phyloP scores from a whole-genome alignment of 2,888 invertebrate genomes.

The Eristalinus sepulchralis region DNA sequence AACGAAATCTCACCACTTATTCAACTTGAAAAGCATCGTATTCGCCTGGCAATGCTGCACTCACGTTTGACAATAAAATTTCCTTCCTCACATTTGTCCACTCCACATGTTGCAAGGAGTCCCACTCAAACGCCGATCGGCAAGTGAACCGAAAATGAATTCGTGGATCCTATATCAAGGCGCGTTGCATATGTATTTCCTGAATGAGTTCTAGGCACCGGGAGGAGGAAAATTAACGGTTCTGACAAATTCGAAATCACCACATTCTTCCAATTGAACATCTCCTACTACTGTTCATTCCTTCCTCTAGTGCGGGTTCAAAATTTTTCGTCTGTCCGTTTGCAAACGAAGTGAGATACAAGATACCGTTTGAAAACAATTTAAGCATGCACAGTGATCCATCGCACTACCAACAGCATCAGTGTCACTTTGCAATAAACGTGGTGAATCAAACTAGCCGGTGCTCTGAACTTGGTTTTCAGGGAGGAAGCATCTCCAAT shows the following conservation, averaged over 20 bases:
- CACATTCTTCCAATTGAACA: not conserved
- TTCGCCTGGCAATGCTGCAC: not conserved
- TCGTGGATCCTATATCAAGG: not conserved
- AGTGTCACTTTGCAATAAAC: slow-evolving; percentile 37
- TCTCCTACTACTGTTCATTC: not conserved
- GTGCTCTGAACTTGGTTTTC: slow-evolving; percentile 23
- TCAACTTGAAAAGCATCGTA: not conserved
- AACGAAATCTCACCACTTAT: not conserved
- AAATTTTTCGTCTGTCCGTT: not conserved
- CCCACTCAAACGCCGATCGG: slow-evolving; percentile 14
- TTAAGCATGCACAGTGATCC: slow-evolving; percentile 43
- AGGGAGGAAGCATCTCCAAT: not conserved
- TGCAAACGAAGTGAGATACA: slow-evolving; percentile 9
- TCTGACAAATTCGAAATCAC: not conserved
- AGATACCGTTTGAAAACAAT: not conserved
- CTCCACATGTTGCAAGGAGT: not conserved
- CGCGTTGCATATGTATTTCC: slow-evolving; percentile 2
- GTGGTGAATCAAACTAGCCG: slow-evolving; percentile 45
- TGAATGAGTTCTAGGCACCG: not conserved
- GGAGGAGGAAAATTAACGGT: slow-evolving; percentile 9
- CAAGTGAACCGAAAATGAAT: slow-evolving; percentile 4
- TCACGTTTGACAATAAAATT: not conserved
- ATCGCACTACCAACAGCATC: slow-evolving; percentile 25
- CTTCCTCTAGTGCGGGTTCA: not conserved
- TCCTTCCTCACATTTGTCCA: not conserved